Conservation (phyloP, 2,113 vertebrate species). For the Gadus chalcogrammus region DNA sequence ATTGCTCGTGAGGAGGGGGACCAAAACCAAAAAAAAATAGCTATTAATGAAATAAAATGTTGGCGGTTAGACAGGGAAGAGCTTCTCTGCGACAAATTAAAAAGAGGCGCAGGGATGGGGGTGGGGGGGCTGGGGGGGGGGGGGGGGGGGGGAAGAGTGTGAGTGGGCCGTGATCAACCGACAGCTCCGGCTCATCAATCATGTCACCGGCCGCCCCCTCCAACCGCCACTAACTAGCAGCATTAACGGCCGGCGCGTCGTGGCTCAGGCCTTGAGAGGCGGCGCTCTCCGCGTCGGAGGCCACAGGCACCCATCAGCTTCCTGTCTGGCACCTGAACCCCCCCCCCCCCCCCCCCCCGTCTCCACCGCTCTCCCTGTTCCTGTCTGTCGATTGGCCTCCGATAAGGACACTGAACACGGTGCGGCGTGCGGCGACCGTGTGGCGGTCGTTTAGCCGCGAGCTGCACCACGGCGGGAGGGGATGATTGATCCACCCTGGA, state of each 20-base stretch:
- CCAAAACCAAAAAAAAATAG: constrained; percentile 59
- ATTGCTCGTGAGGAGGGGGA: constrained; percentile 67
- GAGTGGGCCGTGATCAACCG: constrained; percentile 77
- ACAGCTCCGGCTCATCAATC: constrained; percentile 78
- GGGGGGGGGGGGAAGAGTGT: constrained; percentile 61
- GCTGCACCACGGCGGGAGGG: neutral
- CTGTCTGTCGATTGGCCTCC: constrained; percentile 20
- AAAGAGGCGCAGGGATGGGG: constrained; percentile 57
- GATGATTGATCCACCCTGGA: constrained; percentile 32
- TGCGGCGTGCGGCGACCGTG: too few species aligned
- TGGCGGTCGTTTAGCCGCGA: too few species aligned
- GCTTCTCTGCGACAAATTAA: constrained; percentile 75
- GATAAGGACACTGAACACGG: constrained; percentile 32
- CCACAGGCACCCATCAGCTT: constrained; percentile 39
- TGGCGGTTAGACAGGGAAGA: constrained; percentile 68
- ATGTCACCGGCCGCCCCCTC: constrained; percentile 66
- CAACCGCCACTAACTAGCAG: constrained; percentile 61
- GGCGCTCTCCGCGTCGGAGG: constrained; percentile 31
- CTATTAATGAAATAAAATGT: neutral
- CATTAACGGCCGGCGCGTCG: constrained; percentile 66
- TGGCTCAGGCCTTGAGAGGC: constrained; percentile 54
- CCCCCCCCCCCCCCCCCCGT: neutral
- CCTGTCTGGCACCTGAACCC: neutral
- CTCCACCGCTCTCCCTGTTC: constrained; percentile 7
- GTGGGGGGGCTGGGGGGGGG: constrained; percentile 73